Evolutionary conservation across 2,888 invertebrate genomes (phyloP), one percentile per base, ranked within the genome.

Genomic region (Tipula unca): DNA sequence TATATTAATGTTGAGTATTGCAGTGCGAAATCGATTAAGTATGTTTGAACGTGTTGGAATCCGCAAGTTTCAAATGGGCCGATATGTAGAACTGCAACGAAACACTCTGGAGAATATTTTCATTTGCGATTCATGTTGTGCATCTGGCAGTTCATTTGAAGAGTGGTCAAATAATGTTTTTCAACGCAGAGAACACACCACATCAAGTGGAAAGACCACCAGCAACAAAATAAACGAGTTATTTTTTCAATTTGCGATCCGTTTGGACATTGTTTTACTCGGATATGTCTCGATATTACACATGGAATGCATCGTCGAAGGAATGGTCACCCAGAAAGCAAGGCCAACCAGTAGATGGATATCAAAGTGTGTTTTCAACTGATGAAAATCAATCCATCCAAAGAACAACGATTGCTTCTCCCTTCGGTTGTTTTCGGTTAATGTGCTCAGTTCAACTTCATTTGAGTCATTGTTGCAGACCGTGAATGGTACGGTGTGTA

Each of bases 401-500:
- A 13, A 10, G 39, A 39, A 10, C 39, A 5, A 35, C 39, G 39
- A 10, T 39, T 39, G 39, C 39, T 5, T 10, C 10, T 10, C 1
- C 39, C 35, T 35, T 35, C 35, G 35, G 13, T 39, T 39, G 39
- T 10, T 39, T 39, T 39, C 10, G 39, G 54, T n/a, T n/a, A n/a
- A n/a, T n/a, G n/a, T n/a, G n/a, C n/a, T n/a, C n/a, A n/a, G n/a
- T n/a, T n/a, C n/a, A n/a, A n/a, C n/a, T n/a, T n/a, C n/a, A n/a
- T n/a, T n/a, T n/a, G n/a, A n/a, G n/a, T n/a, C n/a, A n/a, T 85
- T 29, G 17, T 82, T 86, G 69, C n/a, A 35, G 85, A 86, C 85
- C 54, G 86, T 86, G 32, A 69, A 86, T 84, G 54, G 54, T 54
- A 84, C 82, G 69, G 36, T 85, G 85, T 85, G 85, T n/a, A n/a